Base-by-base conservation (phyloP, 1,140 invertebrate species). In the Hyphantria cunea region DNA sequence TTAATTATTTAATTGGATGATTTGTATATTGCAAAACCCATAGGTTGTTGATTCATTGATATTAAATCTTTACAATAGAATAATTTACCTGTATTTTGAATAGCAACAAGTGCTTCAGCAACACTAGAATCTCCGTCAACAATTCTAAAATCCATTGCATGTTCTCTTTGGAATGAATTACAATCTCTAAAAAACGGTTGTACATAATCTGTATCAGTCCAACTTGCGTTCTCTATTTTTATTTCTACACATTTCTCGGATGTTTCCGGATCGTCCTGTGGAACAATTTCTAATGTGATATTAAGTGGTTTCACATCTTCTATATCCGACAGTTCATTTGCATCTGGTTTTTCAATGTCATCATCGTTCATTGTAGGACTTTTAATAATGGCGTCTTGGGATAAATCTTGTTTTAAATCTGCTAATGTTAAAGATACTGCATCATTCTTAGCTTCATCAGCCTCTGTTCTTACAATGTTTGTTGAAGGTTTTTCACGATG, bases 141-240 rank as follows among this genome's bases (percentile, higher is more conserved):
- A 7, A 60, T 51, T 12, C 39, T 60, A 8, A 14, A 51, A 0
- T 45, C 32, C 3, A 49, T 17, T 2, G 60, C 54, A 48, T 69
- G 58, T n/a, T 84, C 80, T 25, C 60, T 70, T 0, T 31, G 15
- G 0, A 82, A 59, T 5, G 80, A 80, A 58, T 79, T 72, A 13
- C 52, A 37, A 48, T 89, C 86, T 47, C 61, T 78, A 0, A 65
- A 62, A 41, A 84, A 89, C 2, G 84, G 82, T 51, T 78, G 68
- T 0, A 51, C 33, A 6, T 64, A 51, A 5, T 86, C 78, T 11
- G 73, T 66, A 3, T 82, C 78, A 0, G 67, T 48, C 65, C 76
- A 72, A 61, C 51, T 74, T 0, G 73, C 31, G 8, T 64, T 54
- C 47, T 86, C 84, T 4, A 80, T 64, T 64, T 83, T 80, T 0